phyloP scores from a whole-genome alignment of 2,888 invertebrate genomes.

The Ypsolopha scabrella region DNA sequence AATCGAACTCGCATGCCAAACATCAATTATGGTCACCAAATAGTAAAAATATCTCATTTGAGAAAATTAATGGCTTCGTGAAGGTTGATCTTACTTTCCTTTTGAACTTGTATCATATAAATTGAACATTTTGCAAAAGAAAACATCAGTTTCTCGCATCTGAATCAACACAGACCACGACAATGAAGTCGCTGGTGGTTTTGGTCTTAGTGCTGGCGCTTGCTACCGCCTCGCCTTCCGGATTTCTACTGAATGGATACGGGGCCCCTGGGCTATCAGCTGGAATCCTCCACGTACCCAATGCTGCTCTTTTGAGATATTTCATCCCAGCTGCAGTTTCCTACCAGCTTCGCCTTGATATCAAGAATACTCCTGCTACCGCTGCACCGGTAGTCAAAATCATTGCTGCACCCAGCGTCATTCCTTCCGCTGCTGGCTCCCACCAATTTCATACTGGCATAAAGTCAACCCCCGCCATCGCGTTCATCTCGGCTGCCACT shows the following conservation, averaged over 20 bases:
- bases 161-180: slow-evolving; percentile 71
- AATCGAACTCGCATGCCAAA: too few species aligned
- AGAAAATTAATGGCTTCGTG: slow-evolving; percentile 20
- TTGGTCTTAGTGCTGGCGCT: slow-evolving; percentile 72
- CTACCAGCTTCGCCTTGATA: slow-evolving; percentile 25
- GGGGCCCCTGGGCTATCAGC: too few species aligned
- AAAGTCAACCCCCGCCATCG: slow-evolving; percentile 5
- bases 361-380: slow-evolving; percentile 22
- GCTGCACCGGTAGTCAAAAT: slow-evolving; percentile 4
- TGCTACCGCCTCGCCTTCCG: slow-evolving; percentile 35
- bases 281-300: slow-evolving; percentile 21
- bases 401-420: slow-evolving; percentile 15
- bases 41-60: too few species aligned
- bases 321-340: slow-evolving; percentile 31
- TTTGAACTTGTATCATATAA: slow-evolving; percentile 41
- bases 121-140: slow-evolving; percentile 34
- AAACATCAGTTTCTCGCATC: slow-evolving; percentile 56
- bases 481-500: slow-evolving; percentile 5
- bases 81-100: slow-evolving; percentile 61
- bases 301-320: slow-evolving; percentile 10
- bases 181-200: slow-evolving; percentile 74
- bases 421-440: slow-evolving; percentile 12
- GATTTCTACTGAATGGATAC: slow-evolving; percentile 14
- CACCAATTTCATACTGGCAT: slow-evolving; percentile 14
- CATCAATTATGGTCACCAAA: too few species aligned